Percentiles rank a stretch among this genome's conserved stretches.
These are phyloP conservation scores for Notarius lentiginosus DNA, from an alignment of 2,113 vertebrate genomes.

Conservation along the genomic window DNA sequence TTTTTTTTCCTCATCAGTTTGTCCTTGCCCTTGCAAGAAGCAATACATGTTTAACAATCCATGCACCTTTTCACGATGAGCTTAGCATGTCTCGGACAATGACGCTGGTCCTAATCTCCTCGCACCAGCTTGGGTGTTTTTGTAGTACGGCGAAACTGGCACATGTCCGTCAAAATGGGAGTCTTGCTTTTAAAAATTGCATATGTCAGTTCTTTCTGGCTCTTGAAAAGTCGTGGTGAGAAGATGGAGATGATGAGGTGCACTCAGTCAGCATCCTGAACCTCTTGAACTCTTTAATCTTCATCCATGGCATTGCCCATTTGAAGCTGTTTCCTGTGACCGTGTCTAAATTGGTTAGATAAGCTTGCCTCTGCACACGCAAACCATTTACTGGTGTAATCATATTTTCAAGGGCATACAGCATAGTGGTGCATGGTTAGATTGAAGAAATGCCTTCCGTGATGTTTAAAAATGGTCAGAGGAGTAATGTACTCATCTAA, in stretches of 20 bases:
- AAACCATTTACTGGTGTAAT: neutral
- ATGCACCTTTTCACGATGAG: neutral
- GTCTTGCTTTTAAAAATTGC: neutral
- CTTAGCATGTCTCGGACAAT: neutral
- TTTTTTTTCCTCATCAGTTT: neutral
- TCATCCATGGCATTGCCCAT: neutral
- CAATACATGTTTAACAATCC: constrained; percentile 2
- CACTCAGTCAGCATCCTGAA: neutral
- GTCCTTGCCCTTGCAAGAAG: neutral
- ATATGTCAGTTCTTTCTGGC: neutral
- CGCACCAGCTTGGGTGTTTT: neutral
- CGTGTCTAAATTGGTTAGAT: constrained; percentile 18
- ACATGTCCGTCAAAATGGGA: neutral
- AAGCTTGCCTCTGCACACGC: neutral
- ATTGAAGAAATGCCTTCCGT: neutral
- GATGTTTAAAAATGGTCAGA: neutral
- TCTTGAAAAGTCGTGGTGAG: neutral
- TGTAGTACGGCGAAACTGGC: neutral
- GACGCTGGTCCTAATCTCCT: neutral
- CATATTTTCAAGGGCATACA: constrained; percentile 16
- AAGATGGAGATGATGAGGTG: neutral
- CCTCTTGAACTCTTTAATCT: neutral
- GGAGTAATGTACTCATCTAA: neutral
- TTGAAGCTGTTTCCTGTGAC: constrained; percentile 6
- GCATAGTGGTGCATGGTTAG: neutral